phyloP scores from a whole-genome alignment of 1,140 invertebrate species.

The Trachelipus rathkii region DNA sequence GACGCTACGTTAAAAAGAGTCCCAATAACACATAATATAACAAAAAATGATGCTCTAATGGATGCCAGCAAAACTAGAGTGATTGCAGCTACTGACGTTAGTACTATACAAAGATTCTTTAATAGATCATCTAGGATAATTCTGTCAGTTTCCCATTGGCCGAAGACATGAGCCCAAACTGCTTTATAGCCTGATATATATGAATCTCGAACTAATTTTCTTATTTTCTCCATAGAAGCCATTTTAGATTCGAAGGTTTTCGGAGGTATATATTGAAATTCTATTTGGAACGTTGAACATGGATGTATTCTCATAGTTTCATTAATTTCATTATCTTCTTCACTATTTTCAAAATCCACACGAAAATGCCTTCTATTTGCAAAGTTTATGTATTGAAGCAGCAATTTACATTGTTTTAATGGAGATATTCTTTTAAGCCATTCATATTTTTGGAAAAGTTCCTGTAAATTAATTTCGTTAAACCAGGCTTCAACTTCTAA shows the following conservation, averaged over 20 bases:
- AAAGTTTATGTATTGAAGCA: slow-evolving; percentile 25
- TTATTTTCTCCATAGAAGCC: neutral
- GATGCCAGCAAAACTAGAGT: slow-evolving; percentile 58
- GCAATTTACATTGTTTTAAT: slow-evolving; percentile 7
- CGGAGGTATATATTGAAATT: neutral
- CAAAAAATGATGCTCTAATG: slow-evolving; percentile 55
- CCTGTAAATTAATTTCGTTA: neutral
- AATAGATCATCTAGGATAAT: slow-evolving; percentile 57
- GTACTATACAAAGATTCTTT: slow-evolving; percentile 56
- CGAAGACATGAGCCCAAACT: slow-evolving; percentile 41
- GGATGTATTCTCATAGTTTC: slow-evolving; percentile 23
- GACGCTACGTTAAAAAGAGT: slow-evolving; percentile 59
- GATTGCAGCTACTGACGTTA: slow-evolving; percentile 54
- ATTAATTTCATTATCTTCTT: slow-evolving; percentile 28
- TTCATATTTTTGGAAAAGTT: slow-evolving; percentile 27
- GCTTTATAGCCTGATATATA: slow-evolving; percentile 32
- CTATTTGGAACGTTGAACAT: slow-evolving; percentile 17
- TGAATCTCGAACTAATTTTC: neutral
- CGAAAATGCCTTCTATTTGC: slow-evolving; percentile 29
- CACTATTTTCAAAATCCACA: slow-evolving; percentile 38
- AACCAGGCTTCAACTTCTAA: slow-evolving; percentile 50
- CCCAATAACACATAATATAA: slow-evolving; percentile 55
- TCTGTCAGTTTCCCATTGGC: slow-evolving; percentile 49
- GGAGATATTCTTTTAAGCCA: neutral
- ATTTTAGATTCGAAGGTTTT: neutral